phyloP scores from a whole-genome alignment of 2,888 invertebrate species.

The Gandaritis pyraliata region DNA sequence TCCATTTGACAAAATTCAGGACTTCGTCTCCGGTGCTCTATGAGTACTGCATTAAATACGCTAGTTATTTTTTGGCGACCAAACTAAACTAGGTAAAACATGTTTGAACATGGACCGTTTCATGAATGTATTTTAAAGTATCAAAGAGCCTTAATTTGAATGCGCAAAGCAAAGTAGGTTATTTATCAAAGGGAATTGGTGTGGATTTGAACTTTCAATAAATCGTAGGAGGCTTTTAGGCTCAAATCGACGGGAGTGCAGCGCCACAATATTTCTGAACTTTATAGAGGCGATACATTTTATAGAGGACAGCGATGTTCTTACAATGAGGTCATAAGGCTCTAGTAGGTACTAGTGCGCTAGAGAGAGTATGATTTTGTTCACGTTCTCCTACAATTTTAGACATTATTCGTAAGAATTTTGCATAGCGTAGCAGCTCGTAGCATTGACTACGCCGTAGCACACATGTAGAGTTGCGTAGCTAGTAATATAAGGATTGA shows the following conservation, averaged over 20 bases:
- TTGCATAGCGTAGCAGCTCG: slow-evolving; percentile 12
- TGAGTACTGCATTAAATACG: no score
- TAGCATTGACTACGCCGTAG: slow-evolving; percentile 2
- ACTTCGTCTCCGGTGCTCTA: no score
- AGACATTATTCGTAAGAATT: not conserved
- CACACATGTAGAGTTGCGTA: not conserved
- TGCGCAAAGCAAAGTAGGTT: slow-evolving; percentile 15
- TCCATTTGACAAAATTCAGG: no score
- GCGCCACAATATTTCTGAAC: slow-evolving; percentile 10
- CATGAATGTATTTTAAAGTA: slow-evolving; percentile 4
- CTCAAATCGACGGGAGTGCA: slow-evolving; percentile 26
- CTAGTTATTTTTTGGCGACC: not conserved
- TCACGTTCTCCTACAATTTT: no score
- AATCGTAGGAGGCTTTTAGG: slow-evolving; percentile 27
- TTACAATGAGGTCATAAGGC: no score
- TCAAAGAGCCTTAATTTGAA: slow-evolving; percentile 16
- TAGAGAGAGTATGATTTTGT: no score
- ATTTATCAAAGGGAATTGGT: slow-evolving; percentile 28
- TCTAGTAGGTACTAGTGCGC: no score
- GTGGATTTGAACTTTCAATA: slow-evolving; percentile 32
- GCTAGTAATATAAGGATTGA: not conserved
- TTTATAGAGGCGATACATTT: not conserved
- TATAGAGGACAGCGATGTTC: no score
- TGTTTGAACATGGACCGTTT: not conserved
- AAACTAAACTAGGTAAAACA: not conserved